Evolutionary conservation across 37 sponge, comb jelly and placozoan species (phyloP), one percentile per base, ranked within the genome.

Genomic region (Halisarca cf. caerulea): DNA sequence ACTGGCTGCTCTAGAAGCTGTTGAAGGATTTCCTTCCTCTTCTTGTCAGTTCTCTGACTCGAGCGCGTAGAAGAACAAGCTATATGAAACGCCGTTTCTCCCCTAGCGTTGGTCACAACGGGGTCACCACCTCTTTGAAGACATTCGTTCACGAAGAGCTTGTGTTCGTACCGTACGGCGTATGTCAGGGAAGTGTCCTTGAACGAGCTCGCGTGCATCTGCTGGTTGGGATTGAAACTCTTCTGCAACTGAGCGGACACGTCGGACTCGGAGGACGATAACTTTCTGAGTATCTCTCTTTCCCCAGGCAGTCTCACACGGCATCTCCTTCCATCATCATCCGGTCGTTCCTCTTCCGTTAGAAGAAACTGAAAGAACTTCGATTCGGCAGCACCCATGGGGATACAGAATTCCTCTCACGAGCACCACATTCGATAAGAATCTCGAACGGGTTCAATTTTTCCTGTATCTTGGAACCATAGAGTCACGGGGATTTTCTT

Each of bases 41-140:
- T 64, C 34, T 84, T 83, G 79, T 53, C 43, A 36, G 28, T 74
- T 0, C 86, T 24, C 25, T 87, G 83, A 55, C 88, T 85, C 68
- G 55, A 36, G 15, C 79, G 58, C 2, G 80, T 41, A 37, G 90
- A 84, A 27, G 79, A 30, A 39, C 93, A 93, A 18, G 89, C 90
- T 7, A 93, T 39, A 39, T 93, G 93, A 8, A 93, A 62, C 7
- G 93, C 85, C 0, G 93, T 89, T 41, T 93, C 90, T n/a, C 69
- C 81, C 68, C 61, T 81, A 14, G 58, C 77, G 82, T 93, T 93
- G 34, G 64, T 81, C 8, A 55, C 55, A 38, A 81, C 80, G 0
- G 93, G 93, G 73, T 93, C 79, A 0, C 84, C 93, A 33, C 88
- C 88, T 20, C 62, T 70, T 25, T 28, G 38, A 34, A 93, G 78